A percentile compares a stretch with the other conserved stretches of the same genome.
phyloP scores from a whole-genome alignment of 2,888 invertebrate species.

The Microplitis manilae region DNA sequence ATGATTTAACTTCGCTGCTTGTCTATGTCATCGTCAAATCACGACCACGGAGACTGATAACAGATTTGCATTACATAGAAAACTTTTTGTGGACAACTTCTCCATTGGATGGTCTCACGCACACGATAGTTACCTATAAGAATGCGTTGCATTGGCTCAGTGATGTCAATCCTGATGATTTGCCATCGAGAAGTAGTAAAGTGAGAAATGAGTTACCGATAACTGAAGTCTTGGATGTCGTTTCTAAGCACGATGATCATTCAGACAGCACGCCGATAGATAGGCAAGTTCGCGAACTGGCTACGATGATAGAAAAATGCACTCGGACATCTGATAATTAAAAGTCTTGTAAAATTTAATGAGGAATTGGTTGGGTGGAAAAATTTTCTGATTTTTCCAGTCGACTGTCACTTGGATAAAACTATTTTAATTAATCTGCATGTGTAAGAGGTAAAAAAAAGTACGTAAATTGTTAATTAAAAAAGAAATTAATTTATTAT shows the following conservation, averaged over 20 bases:
- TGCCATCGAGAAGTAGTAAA: slow-evolving; percentile 51
- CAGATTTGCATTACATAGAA: slow-evolving; percentile 71
- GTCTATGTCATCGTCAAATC: slow-evolving; percentile 70
- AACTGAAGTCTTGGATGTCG: slow-evolving; percentile 51
- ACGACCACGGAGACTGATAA: slow-evolving; percentile 69
- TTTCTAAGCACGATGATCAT: slow-evolving; percentile 41
- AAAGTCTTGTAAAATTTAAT: too few species aligned
- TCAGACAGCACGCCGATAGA: slow-evolving; percentile 50
- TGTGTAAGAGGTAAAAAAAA: too few species aligned
- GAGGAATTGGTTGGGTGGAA: too few species aligned
- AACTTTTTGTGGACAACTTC: slow-evolving; percentile 65
- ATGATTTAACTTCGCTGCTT: slow-evolving; percentile 69
- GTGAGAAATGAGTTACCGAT: slow-evolving; percentile 53
- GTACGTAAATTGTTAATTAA: too few species aligned
- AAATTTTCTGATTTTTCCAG: too few species aligned
- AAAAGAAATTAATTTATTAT: neutral
- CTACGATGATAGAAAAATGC: slow-evolving; percentile 53
- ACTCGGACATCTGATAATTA: slow-evolving; percentile 26
- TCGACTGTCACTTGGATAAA: too few species aligned
- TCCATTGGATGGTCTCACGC: slow-evolving; percentile 53
- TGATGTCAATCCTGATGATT: slow-evolving; percentile 46
- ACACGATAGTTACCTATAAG: slow-evolving; percentile 55
- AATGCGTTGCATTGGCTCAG: slow-evolving; percentile 53
- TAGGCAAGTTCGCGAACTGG: slow-evolving; percentile 51
- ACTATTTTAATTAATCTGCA: too few species aligned